Evolutionary conservation across 1,140 invertebrate species (phyloP).

Genomic region (Drosophila nikananu): DNA sequence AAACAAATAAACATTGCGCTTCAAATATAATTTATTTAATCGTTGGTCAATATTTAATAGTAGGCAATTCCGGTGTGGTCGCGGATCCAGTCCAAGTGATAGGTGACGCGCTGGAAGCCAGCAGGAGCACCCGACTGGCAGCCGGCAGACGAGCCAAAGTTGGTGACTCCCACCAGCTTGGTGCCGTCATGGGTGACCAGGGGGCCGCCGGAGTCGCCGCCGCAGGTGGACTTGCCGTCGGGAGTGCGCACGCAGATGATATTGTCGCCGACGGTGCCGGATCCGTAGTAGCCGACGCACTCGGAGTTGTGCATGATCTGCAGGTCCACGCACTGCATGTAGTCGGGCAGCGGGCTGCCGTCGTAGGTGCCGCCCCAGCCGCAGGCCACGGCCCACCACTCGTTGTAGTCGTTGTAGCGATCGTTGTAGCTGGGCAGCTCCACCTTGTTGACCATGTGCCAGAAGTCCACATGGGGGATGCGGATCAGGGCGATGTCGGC

Average conservation of each 20-base stretch:
- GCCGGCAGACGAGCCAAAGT: slow-evolving; percentile 43
- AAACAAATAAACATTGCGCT: too few relatives aligned
- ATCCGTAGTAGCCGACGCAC: slow-evolving; percentile 17
- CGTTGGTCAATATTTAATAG: too few relatives aligned
- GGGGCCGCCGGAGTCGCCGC: slow-evolving; percentile 87
- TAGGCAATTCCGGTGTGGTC: too few relatives aligned
- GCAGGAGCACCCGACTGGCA: slow-evolving; percentile 69
- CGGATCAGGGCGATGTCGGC: slow-evolving; percentile 40
- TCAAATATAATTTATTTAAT: too few relatives aligned
- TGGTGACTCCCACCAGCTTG: slow-evolving; percentile 54
- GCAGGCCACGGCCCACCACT: slow-evolving; percentile 50
- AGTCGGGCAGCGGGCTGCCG: slow-evolving; percentile 45
- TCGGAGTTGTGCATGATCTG: slow-evolving; percentile 51
- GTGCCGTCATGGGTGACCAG: slow-evolving; percentile 70
- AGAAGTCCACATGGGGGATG: slow-evolving; percentile 40
- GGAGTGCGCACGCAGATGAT: slow-evolving; percentile 63
- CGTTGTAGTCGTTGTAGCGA: slow-evolving; percentile 39
- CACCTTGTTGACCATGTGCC: slow-evolving; percentile 47
- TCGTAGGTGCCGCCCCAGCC: slow-evolving; percentile 57
- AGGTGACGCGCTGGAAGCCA: too few relatives aligned
- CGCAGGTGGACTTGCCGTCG: slow-evolving; percentile 71
- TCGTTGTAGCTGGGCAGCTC: slow-evolving; percentile 47
- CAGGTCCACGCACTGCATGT: slow-evolving; percentile 55
- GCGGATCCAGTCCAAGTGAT: too few relatives aligned
- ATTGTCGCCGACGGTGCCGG: slow-evolving; percentile 33